Evolutionary conservation across 2,888 invertebrate species (phyloP), one percentile per base, ranked within the genome.

Genomic region (Clivina fossor): DNA sequence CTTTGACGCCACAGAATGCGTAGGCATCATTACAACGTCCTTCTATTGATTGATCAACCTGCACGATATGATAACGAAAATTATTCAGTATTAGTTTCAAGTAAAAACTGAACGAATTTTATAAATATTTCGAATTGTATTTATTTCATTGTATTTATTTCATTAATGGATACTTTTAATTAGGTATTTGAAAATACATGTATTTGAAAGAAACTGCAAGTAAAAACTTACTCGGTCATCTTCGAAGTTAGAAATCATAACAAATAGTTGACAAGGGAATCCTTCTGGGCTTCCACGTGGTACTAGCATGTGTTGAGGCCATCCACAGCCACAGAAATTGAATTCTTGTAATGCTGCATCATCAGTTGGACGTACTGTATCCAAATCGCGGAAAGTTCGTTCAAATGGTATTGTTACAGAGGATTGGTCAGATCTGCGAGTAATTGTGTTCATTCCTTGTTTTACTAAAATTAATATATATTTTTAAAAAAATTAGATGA

Each of bases 281-380:
- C 90, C 90, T 55, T 79, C 76, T 0, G 77, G 66, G 3, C 71
- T 83, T 2, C 91, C 91, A 71, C 82, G 86, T 0, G 90, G 87
- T 24, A 89, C 62, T 4, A 90, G 78, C 81, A 91, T 80, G 71
- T 91, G 90, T 58, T 89, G 84, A 0, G 91, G 91, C 90, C 91
- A 91, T 46, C 91, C 90, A 66, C 92, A 93, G 58, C 91, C 91
- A 74, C 92, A 93, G 80, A 88, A 89, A 74, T 87, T 86, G 75
- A 87, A 88, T 62, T 78, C 76, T 8, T 72, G 74, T 51, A 76
- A 62, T 0, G 79, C 73, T 2, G 76, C 73, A 37, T 80, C 80
- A 3, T 43, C 24, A 8, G 43, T 19, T n/a, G 77, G 71, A 0
- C 87, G 78, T 48, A 73, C 76, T 1, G 68, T 65, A 62, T 87